These are phyloP conservation scores for Ornithoptera alexandrae DNA, from an alignment of 2,888 invertebrate species.

Conservation along the genomic window DNA sequence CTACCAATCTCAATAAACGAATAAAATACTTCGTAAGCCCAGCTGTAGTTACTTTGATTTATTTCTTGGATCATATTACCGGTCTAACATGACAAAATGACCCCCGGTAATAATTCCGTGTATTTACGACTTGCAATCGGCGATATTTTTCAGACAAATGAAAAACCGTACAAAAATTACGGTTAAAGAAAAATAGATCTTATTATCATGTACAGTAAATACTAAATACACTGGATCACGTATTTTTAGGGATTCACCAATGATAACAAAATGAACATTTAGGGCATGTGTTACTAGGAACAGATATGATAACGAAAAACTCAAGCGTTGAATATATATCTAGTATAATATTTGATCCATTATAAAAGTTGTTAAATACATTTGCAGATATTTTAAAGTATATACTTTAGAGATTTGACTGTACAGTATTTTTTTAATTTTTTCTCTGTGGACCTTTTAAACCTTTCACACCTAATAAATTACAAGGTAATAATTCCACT, in stretches of 20 bases:
- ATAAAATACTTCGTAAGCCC: neutral
- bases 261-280: conserved; percentile 16
- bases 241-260: neutral
- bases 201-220: neutral
- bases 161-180: neutral
- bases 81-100: conserved; percentile 7
- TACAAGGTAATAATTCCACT: too few species aligned
- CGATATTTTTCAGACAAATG: conserved; percentile 3
- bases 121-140: neutral
- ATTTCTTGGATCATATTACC: neutral
- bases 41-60: neutral
- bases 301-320: conserved; percentile 4
- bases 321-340: neutral
- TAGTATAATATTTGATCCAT: neutral
- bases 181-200: conserved; percentile 1
- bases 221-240: neutral
- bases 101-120: neutral
- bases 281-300: conserved; percentile 14
- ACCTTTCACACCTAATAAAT: too few species aligned
- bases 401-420: too few species aligned
- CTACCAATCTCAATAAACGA: too few species aligned
- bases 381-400: too few species aligned
- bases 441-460: too few species aligned
- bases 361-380: too few species aligned
- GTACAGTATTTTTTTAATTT: too few species aligned